Conservation (phyloP, 2,113 vertebrate species). For the Argyrosomus japonicus region DNA sequence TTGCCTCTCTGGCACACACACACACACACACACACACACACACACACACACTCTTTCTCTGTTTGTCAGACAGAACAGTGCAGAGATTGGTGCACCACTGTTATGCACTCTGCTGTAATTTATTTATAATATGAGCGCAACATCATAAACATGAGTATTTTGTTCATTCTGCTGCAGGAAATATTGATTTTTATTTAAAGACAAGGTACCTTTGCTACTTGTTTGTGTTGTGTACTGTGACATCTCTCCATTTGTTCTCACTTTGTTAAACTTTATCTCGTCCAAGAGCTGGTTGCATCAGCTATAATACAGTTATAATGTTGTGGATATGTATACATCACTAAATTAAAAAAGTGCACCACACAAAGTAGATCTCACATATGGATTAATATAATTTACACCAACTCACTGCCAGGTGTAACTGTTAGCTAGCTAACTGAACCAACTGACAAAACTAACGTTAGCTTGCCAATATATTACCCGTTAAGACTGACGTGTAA, state of each 20-base stretch:
- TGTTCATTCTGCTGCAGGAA: constrained; percentile 16
- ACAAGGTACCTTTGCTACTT: constrained; percentile 22
- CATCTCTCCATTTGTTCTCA: background rate
- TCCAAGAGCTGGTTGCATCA: background rate
- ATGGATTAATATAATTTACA: background rate
- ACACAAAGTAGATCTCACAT: background rate
- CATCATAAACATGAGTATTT: constrained; percentile 30
- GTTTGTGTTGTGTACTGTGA: constrained; percentile 1
- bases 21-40: background rate
- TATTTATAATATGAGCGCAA: constrained; percentile 53
- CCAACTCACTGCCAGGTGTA: background rate
- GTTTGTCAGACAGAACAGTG: constrained; percentile 29
- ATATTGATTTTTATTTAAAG: constrained; percentile 58
- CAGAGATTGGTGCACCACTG: constrained; percentile 19
- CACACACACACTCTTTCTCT: background rate
- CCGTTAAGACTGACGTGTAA: background rate
- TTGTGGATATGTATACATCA: background rate
- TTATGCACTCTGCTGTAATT: constrained; percentile 34
- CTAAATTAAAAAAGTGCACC: background rate
- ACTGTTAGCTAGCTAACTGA: background rate
- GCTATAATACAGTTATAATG: background rate
- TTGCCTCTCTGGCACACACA: constrained; percentile 38
- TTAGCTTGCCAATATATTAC: background rate
- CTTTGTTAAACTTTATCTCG: constrained; percentile 19
- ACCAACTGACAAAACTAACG: background rate